Evolutionary conservation across 2,888 invertebrate genomes (phyloP).

Genomic region (Eudemis profundana): DNA sequence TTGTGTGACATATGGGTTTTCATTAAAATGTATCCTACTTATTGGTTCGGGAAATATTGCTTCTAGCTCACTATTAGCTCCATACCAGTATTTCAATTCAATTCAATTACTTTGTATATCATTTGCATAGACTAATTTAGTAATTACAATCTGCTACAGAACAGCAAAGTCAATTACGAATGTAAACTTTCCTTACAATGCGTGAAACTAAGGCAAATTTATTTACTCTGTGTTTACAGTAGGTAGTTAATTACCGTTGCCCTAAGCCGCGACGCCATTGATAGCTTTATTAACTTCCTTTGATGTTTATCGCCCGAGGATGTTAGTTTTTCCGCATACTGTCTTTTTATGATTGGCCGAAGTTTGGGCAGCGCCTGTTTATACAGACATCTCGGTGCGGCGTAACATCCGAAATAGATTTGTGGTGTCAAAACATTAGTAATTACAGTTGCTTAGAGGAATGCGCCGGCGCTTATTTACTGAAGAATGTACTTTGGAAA

Average conservation of each 20-base stretch:
- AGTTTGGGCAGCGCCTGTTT: constrained; percentile 83
- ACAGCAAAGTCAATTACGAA: background rate
- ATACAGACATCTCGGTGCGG: constrained; percentile 73
- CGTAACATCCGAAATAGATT: constrained; percentile 77
- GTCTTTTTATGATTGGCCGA: constrained; percentile 84
- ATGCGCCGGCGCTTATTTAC: constrained; percentile 45
- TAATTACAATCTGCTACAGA: background rate
- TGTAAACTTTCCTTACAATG: constrained; percentile 8
- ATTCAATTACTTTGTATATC: background rate
- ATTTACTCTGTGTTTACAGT: constrained; percentile 50
- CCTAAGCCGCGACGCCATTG: constrained; percentile 75
- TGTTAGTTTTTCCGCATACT: constrained; percentile 85
- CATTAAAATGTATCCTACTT: background rate
- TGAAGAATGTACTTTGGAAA: constrained; percentile 36
- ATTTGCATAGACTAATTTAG: background rate
- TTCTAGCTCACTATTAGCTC: background rate
- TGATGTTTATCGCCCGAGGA: constrained; percentile 80
- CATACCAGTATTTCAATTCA: background rate
- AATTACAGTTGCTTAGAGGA: constrained; percentile 68
- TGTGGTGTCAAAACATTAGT: constrained; percentile 82
- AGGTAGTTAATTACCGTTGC: constrained; percentile 55
- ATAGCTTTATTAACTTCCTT: constrained; percentile 80
- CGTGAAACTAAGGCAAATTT: constrained; percentile 45
- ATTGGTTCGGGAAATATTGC: background rate
- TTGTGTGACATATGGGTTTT: background rate